Conservation (phyloP, 2,113 vertebrate species). For the Dasyurus viverrinus region DNA sequence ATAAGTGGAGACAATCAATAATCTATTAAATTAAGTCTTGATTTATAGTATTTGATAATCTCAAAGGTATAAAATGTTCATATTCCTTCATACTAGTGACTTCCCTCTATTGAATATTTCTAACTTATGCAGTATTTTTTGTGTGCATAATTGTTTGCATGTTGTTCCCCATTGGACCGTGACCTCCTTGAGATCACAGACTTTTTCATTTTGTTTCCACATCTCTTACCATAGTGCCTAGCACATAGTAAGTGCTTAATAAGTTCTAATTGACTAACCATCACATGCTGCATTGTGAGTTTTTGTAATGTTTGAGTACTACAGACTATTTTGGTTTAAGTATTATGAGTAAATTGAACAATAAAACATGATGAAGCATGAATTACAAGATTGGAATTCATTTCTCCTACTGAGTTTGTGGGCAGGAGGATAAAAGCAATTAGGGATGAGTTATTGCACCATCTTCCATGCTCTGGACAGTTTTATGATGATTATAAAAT, state of each 20-base stretch:
- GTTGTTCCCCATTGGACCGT: not conserved
- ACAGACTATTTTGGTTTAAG: conserved; percentile 80
- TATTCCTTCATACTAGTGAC: not conserved
- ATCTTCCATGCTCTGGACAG: conserved; percentile 68
- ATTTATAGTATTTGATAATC: not conserved
- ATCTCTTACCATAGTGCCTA: not conserved
- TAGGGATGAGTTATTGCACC: conserved; percentile 77
- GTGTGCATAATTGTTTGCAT: not conserved
- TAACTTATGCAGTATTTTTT: not conserved
- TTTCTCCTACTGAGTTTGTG: conserved; percentile 75
- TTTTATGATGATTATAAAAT: conserved; percentile 80
- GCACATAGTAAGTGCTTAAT: not conserved
- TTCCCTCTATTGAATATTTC: not conserved
- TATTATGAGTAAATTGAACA: conserved; percentile 64
- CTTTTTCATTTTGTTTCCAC: not conserved
- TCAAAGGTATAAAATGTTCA: not conserved
- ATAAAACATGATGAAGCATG: conserved; percentile 71
- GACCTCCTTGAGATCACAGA: not conserved
- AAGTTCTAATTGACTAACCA: not conserved
- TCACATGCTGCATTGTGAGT: conserved; percentile 28
- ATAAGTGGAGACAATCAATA: not conserved
- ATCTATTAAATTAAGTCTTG: not conserved
- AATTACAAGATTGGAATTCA: conserved; percentile 75
- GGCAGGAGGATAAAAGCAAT: conserved; percentile 78
- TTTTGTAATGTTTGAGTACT: conserved; percentile 56